Evolutionary conservation across 2,888 invertebrate species (phyloP).

Genomic region (Pristionchus entomophagus): DNA sequence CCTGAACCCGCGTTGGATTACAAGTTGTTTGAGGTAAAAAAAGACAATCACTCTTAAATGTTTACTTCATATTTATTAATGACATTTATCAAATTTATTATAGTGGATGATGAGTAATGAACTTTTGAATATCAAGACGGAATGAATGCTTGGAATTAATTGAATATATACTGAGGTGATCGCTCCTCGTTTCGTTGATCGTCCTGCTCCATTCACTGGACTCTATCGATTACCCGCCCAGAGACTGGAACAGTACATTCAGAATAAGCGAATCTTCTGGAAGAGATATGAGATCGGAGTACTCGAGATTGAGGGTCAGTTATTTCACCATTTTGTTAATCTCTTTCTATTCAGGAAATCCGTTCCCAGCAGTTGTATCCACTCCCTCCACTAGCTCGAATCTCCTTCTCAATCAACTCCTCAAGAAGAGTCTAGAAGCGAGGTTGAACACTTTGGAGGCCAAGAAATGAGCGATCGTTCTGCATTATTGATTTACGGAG

Average conservation of each 20-base stretch:
- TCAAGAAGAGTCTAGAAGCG: constrained; percentile 44
- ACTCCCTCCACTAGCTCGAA: not conserved
- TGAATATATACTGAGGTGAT: constrained; percentile 23
- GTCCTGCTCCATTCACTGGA: constrained; percentile 68
- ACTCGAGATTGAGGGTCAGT: constrained; percentile 68
- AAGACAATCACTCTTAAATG: not conserved
- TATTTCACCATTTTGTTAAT: constrained; percentile 13
- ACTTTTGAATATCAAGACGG: not conserved
- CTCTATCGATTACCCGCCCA: constrained; percentile 68
- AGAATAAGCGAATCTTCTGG: constrained; percentile 62
- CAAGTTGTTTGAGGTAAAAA: constrained; percentile 61
- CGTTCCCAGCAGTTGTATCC: constrained; percentile 61
- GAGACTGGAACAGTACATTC: constrained; percentile 61
- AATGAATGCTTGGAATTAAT: constrained; percentile 34
- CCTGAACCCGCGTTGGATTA: constrained; percentile 65
- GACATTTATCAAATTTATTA: too few relatives aligned
- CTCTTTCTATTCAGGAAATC: constrained; percentile 59
- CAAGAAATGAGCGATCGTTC: constrained; percentile 18
- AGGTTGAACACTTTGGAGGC: not conserved
- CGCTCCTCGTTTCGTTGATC: constrained; percentile 39
- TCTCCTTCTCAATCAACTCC: constrained; percentile 43
- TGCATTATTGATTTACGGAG: too few relatives aligned
- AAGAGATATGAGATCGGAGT: constrained; percentile 67
- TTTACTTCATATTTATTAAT: not conserved
- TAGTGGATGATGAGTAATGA: too few relatives aligned